Conservation (phyloP, 2,888 invertebrate species). For the Cryptocephalus primarius region DNA sequence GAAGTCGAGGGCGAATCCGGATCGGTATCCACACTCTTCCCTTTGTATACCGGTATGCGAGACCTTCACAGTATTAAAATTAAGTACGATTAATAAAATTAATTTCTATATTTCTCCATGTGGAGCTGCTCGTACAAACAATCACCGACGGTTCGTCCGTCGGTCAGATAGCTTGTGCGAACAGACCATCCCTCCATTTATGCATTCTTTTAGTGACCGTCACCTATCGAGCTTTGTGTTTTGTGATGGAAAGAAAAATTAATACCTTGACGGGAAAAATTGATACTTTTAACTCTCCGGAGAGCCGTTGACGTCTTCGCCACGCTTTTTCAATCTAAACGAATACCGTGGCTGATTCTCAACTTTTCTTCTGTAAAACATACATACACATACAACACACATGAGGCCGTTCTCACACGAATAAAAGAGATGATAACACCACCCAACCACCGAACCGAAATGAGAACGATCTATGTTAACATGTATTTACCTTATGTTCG, state of each 20-base stretch:
- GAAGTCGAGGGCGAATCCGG: conserved; percentile 37
- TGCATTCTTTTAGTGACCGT: no score
- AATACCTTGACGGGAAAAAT: no score
- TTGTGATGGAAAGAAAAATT: no score
- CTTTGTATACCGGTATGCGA: conserved; percentile 64
- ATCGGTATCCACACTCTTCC: conserved; percentile 36
- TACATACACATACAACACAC: neutral
- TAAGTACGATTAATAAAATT: conserved; percentile 8
- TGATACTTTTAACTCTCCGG: no score
- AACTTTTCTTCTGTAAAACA: conserved; percentile 9
- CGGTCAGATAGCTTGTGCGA: no score
- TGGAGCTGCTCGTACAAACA: neutral
- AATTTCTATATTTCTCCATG: neutral
- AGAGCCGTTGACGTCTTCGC: no score
- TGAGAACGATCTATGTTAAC: no score
- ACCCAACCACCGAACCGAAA: no score
- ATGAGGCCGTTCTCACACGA: neutral
- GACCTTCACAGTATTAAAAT: conserved; percentile 33
- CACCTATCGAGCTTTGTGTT: no score
- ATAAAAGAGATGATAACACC: neutral
- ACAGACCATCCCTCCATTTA: no score
- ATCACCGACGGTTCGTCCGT: no score
- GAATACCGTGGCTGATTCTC: conserved; percentile 7
- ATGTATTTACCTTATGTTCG: neutral
- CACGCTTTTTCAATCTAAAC: conserved; percentile 10